Evolutionary conservation across 2,888 invertebrate genomes (phyloP).

Genomic region (Drosophila borborema): DNA sequence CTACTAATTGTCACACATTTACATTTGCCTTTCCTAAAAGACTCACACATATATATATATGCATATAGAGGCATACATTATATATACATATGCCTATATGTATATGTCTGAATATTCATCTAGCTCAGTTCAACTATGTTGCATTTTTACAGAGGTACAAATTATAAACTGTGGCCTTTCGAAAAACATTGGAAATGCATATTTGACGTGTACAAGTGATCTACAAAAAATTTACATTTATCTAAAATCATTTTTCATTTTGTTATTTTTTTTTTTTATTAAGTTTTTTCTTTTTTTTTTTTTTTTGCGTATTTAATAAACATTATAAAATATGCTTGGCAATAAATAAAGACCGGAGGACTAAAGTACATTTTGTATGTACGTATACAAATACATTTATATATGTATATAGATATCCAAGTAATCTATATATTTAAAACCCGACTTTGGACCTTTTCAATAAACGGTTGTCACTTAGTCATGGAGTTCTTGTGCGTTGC

Average conservation of each 20-base stretch:
- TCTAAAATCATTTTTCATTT: conserved; percentile 45
- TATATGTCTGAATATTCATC: neutral
- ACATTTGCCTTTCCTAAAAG: conserved; percentile 7
- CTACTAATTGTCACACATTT: conserved; percentile 3
- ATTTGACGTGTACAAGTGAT: conserved; percentile 62
- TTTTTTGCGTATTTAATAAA: conserved; percentile 37
- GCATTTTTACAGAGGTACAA: conserved; percentile 43
- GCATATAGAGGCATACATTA: neutral
- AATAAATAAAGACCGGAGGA: conserved; percentile 32
- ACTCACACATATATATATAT: neutral
- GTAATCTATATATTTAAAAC: conserved; percentile 28
- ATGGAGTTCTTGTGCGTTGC: conserved; percentile 51
- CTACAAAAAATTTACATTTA: conserved; percentile 61
- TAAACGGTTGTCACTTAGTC: conserved; percentile 28
- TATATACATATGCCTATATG: neutral
- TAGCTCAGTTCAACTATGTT: conserved; percentile 44
- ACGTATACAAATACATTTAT: conserved; percentile 4
- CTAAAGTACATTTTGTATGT: conserved; percentile 28
- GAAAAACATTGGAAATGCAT: conserved; percentile 59
- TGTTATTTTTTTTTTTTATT: conserved; percentile 24
- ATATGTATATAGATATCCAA: conserved; percentile 15
- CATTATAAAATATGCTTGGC: conserved; percentile 44
- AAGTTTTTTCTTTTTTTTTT: conserved; percentile 3
- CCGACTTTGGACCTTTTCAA: conserved; percentile 21
- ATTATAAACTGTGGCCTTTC: conserved; percentile 29